Conservation (phyloP, 1,140 invertebrate species). For the Pseudomyrmex concolor region DNA sequence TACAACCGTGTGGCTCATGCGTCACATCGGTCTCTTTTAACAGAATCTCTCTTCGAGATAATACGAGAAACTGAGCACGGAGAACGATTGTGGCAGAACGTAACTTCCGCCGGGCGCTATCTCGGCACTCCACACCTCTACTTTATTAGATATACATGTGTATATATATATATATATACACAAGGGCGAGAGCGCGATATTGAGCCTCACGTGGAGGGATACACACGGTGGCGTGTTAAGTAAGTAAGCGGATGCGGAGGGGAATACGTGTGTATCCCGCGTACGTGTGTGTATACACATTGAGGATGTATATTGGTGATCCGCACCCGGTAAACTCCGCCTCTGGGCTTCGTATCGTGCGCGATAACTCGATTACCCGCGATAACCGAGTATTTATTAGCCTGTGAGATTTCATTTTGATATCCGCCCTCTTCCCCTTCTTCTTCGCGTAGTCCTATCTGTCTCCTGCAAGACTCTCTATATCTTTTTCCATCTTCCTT, state of each 20-base stretch:
- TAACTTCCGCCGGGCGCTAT: constrained; percentile 70
- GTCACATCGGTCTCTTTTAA: constrained; percentile 13
- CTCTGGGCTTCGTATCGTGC: constrained; percentile 69
- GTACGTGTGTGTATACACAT: constrained; percentile 1
- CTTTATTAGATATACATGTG: constrained; percentile 72
- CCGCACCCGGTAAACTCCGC: constrained; percentile 41
- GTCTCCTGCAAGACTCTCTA: too few species aligned
- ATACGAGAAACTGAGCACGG: constrained; percentile 20
- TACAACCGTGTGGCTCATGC: not conserved
- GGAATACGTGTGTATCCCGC: not conserved
- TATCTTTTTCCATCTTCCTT: too few species aligned
- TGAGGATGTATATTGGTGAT: constrained; percentile 25
- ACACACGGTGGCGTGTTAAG: constrained; percentile 22
- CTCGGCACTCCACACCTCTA: constrained; percentile 77
- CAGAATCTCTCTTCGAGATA: constrained; percentile 24
- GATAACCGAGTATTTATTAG: constrained; percentile 81
- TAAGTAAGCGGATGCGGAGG: constrained; percentile 14
- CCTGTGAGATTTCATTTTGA: constrained; percentile 80
- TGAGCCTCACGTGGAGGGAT: constrained; percentile 9
- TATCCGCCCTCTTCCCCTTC: constrained; percentile 41
- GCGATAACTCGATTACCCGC: constrained; percentile 73
- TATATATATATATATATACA: constrained; percentile 48
- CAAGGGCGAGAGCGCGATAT: constrained; percentile 28
- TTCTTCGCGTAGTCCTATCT: not conserved
- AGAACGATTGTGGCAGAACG: constrained; percentile 44